These are phyloP conservation scores for Jacana jacana DNA, from an alignment of 2,113 vertebrate species.

Conservation along the genomic window DNA sequence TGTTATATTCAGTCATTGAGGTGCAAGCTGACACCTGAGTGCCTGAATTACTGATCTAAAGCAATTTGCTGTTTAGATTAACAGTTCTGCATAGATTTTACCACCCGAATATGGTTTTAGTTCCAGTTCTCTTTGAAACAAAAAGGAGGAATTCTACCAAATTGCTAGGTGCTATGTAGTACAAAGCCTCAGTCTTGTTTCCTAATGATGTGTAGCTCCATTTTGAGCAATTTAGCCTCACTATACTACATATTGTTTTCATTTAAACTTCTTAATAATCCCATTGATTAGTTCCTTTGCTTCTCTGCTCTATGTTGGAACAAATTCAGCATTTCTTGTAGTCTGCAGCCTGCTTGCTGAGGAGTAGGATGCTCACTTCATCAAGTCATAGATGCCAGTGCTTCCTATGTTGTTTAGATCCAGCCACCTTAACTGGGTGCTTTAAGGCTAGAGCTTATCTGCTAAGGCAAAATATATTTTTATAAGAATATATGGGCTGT, in stretches of 20 bases:
- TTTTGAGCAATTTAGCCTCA: not conserved
- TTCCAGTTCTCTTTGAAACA: not conserved
- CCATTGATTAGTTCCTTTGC: not conserved
- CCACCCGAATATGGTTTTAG: not conserved
- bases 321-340: not conserved
- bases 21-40: not conserved
- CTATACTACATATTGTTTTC: not conserved
- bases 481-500: not conserved
- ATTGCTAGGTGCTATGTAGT: not conserved
- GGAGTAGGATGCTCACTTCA: not conserved
- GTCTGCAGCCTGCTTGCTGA: not conserved
- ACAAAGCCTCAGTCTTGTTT: not conserved
- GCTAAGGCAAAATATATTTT: not conserved
- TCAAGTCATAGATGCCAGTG: not conserved
- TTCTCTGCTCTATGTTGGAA: not conserved
- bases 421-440: not conserved
- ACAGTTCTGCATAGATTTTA: not conserved
- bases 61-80: not conserved
- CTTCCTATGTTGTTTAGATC: not conserved
- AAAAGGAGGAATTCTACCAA: not conserved
- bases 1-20: not conserved
- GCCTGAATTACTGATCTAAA: not conserved
- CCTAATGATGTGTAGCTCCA: not conserved
- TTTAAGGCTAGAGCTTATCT: not conserved
- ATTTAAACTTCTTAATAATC: not conserved